phyloP scores from a whole-genome alignment of 2,113 vertebrate species.

The Clarias batrachus region DNA sequence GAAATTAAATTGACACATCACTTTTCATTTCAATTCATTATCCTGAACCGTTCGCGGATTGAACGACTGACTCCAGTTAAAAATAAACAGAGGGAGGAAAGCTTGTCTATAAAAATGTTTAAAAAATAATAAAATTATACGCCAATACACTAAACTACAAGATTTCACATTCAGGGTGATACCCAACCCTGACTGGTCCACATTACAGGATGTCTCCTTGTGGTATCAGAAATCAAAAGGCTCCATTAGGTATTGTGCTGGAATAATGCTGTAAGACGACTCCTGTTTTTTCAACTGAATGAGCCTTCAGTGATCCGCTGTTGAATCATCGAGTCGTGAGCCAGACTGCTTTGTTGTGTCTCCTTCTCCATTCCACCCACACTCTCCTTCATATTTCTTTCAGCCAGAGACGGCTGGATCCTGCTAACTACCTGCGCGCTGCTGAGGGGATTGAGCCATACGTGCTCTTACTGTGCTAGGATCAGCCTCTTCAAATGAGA shows the following conservation, averaged over 20 bases:
- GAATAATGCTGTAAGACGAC: background rate
- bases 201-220: background rate
- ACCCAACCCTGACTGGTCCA: background rate
- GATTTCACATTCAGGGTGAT: background rate
- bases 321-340: constrained; percentile 41
- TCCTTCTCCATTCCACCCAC: constrained; percentile 31
- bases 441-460: constrained; percentile 8
- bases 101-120: background rate
- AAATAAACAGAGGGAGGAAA: background rate
- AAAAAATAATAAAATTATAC: background rate
- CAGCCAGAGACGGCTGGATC: background rate
- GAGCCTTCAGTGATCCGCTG: constrained; percentile 21
- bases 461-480: background rate
- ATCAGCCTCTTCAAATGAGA: background rate
- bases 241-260: background rate
- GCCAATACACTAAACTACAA: background rate
- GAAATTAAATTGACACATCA: constrained; percentile 74
- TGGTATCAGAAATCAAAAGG: background rate
- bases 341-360: constrained; percentile 38
- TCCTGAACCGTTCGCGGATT: constrained; percentile 61
- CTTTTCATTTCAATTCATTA: constrained; percentile 68
- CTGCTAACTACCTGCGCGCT: constrained; percentile 25
- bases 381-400: constrained; percentile 25
- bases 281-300: constrained; percentile 22
- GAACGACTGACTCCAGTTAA: constrained; percentile 62